Conservation (phyloP, 1,140 invertebrate genomes). For the Leguminivora glycinivorella region DNA sequence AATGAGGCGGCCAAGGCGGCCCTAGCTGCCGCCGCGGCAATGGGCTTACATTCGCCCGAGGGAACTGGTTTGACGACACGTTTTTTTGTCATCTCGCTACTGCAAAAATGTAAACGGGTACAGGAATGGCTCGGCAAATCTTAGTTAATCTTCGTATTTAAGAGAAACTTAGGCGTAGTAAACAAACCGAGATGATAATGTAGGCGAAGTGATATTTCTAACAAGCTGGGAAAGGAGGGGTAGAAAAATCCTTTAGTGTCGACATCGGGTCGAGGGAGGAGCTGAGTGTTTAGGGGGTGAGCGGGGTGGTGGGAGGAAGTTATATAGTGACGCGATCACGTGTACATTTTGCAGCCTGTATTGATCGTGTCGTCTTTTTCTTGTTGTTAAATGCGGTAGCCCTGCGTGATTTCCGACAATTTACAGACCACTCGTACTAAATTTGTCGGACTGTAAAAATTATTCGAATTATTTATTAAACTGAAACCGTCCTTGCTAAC, state of each 20-base stretch:
- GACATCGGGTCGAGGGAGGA: slow-evolving; percentile 58
- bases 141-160: slow-evolving; percentile 35
- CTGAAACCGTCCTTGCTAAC: background rate
- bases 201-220: slow-evolving; percentile 37
- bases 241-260: slow-evolving; percentile 70
- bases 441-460: slow-evolving; percentile 7
- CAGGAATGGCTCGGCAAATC: slow-evolving; percentile 10
- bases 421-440: slow-evolving; percentile 14
- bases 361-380: slow-evolving; percentile 77
- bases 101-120: slow-evolving; percentile 24
- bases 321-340: slow-evolving; percentile 77
- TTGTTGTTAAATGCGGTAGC: slow-evolving; percentile 60
- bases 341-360: slow-evolving; percentile 78
- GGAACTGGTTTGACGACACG: slow-evolving; percentile 61
- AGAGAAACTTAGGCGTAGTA: slow-evolving; percentile 18
- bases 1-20: background rate
- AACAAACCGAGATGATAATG: slow-evolving; percentile 22
- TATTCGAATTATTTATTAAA: slow-evolving; percentile 4
- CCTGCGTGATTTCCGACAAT: slow-evolving; percentile 52
- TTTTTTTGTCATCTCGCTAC: slow-evolving; percentile 46
- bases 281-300: slow-evolving; percentile 70
- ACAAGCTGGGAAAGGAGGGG: slow-evolving; percentile 45
- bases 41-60: slow-evolving; percentile 45
- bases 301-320: slow-evolving; percentile 68
- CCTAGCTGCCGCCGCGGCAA: slow-evolving; percentile 23